These are phyloP conservation scores for Enteromius mattozi DNA, from an alignment of 2,797 vertebrate species.

Conservation along the genomic window DNA sequence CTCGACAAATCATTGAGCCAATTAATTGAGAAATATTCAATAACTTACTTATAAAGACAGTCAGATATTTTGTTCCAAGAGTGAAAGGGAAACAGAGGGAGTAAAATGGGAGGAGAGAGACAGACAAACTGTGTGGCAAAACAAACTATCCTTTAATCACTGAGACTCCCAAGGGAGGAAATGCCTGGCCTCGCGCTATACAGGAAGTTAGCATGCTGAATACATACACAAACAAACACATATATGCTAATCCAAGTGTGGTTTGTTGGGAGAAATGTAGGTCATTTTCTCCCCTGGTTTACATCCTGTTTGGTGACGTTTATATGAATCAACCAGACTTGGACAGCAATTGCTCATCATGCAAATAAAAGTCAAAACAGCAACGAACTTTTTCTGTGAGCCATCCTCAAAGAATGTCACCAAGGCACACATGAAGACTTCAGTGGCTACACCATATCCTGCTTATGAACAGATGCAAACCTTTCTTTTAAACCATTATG, in stretches of 20 bases:
- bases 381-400: not conserved
- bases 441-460: conserved; percentile 4
- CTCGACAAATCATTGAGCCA: not conserved
- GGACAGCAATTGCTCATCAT: conserved; percentile 1
- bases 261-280: conserved; percentile 27
- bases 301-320: conserved; percentile 17
- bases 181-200: conserved; percentile 67
- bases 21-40: not conserved
- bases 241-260: conserved; percentile 22
- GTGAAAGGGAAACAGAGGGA: conserved; percentile 50
- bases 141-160: conserved; percentile 68
- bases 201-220: conserved; percentile 55
- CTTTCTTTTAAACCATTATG: not conserved
- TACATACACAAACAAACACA: conserved; percentile 33
- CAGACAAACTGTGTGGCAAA: conserved; percentile 53
- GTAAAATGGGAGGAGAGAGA: conserved; percentile 25
- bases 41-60: not conserved
- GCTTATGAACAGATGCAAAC: conserved; percentile 1
- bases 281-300: conserved; percentile 29
- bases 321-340: conserved; percentile 8
- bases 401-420: conserved; percentile 1
- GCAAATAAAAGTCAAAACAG: not conserved
- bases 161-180: conserved; percentile 73
- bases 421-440: not conserved
- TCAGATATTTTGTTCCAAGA: not conserved